phyloP scores from a whole-genome alignment of 2,888 invertebrate species.

The Encarsia formosa region DNA sequence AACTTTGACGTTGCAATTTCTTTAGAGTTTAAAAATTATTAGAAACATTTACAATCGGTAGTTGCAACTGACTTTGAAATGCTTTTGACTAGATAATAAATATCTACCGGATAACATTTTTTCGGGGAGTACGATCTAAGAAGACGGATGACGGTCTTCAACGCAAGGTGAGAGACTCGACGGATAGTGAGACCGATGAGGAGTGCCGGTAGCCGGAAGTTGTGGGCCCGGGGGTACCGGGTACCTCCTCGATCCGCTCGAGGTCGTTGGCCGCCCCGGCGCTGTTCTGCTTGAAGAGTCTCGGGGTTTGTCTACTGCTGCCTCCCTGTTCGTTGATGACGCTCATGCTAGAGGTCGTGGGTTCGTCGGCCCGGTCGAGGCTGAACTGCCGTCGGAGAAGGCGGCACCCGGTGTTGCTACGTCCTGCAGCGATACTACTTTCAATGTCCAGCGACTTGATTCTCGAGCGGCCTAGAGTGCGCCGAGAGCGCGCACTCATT shows the following conservation, averaged over 20 bases:
- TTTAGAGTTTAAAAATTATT: too few relatives aligned
- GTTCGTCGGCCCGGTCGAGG: conserved; percentile 63
- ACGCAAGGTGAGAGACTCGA: conserved; percentile 46
- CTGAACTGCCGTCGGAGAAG: conserved; percentile 66
- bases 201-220: conserved; percentile 41
- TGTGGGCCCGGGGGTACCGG: conserved; percentile 48
- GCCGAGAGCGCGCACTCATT: background rate
- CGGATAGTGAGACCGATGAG: conserved; percentile 49
- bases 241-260: conserved; percentile 67
- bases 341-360: background rate
- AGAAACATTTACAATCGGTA: too few relatives aligned
- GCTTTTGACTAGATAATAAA: too few relatives aligned
- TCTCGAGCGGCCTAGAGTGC: conserved; percentile 16
- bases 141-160: background rate
- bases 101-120: background rate
- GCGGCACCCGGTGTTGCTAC: conserved; percentile 47
- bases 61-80: too few relatives aligned
- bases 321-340: conserved; percentile 12
- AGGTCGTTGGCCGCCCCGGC: conserved; percentile 65
- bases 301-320: conserved; percentile 31
- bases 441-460: conserved; percentile 26
- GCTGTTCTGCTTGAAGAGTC: conserved; percentile 65
- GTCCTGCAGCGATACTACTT: conserved; percentile 20
- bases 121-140: background rate
- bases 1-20: too few relatives aligned